Conservation (phyloP, 2,797 vertebrate genomes). For the Dicrostonyx torquatus region DNA sequence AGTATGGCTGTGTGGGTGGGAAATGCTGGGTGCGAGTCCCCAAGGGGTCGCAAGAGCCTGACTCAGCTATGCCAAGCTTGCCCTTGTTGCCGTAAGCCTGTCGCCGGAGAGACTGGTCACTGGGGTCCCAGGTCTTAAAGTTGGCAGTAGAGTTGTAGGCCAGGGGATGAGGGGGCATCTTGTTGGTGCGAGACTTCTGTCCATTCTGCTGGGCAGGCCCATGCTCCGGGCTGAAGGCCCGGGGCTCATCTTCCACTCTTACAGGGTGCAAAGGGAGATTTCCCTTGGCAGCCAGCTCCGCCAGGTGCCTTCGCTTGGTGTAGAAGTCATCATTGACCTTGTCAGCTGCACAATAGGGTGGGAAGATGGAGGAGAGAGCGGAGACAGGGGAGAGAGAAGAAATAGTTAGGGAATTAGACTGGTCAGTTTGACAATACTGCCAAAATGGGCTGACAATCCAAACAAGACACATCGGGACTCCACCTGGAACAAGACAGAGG, state of each 20-base stretch:
- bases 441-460: neutral
- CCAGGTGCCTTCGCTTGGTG: conserved; percentile 94
- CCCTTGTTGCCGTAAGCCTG: conserved; percentile 93
- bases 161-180: conserved; percentile 90
- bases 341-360: conserved; percentile 87
- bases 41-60: conserved; percentile 92
- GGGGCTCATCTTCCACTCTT: conserved; percentile 89
- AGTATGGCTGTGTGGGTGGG: conserved; percentile 96
- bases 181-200: conserved; percentile 91
- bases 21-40: conserved; percentile 94
- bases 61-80: conserved; percentile 92
- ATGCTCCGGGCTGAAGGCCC: conserved; percentile 92
- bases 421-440: neutral
- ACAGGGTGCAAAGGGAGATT: conserved; percentile 95
- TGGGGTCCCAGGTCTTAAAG: conserved; percentile 96
- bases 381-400: neutral
- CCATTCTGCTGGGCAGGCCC: conserved; percentile 91
- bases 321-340: conserved; percentile 97
- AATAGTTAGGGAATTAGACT: conserved; percentile 66
- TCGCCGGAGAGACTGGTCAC: conserved; percentile 93
- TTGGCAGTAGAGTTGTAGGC: conserved; percentile 89
- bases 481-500: conserved; percentile 53
- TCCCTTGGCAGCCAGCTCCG: conserved; percentile 94
- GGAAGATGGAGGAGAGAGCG: neutral
- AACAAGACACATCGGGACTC: conserved; percentile 61